Conservation (phyloP, 1,140 invertebrate genomes). For the Druon quercuslanigerum region DNA sequence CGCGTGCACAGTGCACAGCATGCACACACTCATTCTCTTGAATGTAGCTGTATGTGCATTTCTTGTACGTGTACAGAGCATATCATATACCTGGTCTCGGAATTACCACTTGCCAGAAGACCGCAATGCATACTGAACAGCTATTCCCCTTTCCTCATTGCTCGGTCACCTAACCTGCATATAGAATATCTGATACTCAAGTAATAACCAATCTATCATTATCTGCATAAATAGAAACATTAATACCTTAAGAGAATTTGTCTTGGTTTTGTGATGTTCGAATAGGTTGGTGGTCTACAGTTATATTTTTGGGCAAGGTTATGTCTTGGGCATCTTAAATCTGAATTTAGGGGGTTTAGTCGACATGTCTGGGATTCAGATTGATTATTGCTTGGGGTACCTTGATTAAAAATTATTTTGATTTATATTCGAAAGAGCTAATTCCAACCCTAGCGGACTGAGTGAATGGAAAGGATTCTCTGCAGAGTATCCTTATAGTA, state of each 20-base stretch:
- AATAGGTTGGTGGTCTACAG: too few species aligned
- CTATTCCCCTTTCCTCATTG: conserved; percentile 68
- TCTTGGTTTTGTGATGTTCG: too few species aligned
- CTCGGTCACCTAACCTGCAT: conserved; percentile 67
- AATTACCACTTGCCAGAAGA: conserved; percentile 67
- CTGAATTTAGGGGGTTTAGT: too few species aligned
- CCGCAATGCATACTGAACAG: conserved; percentile 75
- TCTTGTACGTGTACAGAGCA: conserved; percentile 40
- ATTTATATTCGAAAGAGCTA: too few species aligned
- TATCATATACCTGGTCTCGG: conserved; percentile 65
- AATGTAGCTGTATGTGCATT: conserved; percentile 39
- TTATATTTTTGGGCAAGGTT: too few species aligned
- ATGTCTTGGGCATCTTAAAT: too few species aligned
- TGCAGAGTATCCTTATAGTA: too few species aligned
- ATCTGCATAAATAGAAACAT: conserved; percentile 33
- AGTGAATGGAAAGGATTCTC: too few species aligned
- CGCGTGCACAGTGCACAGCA: neutral
- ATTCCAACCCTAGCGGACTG: too few species aligned
- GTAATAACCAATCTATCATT: conserved; percentile 71
- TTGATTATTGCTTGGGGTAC: too few species aligned
- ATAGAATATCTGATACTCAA: conserved; percentile 64
- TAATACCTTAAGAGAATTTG: neutral
- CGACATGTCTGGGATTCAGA: too few species aligned
- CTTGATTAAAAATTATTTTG: too few species aligned
- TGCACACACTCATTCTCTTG: conserved; percentile 42